phyloP scores from a whole-genome alignment of 2,888 invertebrate species.

The Cryptophagus acutangulus region DNA sequence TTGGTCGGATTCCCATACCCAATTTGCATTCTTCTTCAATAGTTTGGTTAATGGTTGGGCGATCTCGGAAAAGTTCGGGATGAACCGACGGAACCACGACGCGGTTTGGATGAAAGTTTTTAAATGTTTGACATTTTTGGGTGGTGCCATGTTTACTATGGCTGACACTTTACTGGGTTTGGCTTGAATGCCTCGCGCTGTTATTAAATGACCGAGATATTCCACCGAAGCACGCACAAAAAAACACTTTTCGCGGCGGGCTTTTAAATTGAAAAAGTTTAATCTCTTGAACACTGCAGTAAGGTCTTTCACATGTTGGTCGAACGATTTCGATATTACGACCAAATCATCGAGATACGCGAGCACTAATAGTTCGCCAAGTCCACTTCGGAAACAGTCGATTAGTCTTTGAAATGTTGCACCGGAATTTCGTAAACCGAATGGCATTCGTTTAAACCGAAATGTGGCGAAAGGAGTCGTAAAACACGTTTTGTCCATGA shows the following conservation, averaged over 20 bases:
- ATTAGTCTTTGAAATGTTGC: too few relatives aligned
- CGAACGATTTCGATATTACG: slow-evolving; percentile 26
- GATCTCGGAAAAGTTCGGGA: slow-evolving; percentile 20
- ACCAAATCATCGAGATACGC: slow-evolving; percentile 42
- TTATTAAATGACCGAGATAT: slow-evolving; percentile 22
- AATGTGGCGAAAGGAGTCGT: slow-evolving; percentile 33
- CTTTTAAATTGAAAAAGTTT: slow-evolving; percentile 19
- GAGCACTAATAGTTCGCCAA: too few relatives aligned
- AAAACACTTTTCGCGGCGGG: slow-evolving; percentile 24
- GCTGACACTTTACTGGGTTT: slow-evolving; percentile 17
- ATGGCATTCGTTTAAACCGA: slow-evolving; percentile 33
- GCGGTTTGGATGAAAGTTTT: slow-evolving; percentile 24
- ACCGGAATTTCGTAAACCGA: too few relatives aligned
- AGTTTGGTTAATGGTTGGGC: slow-evolving; percentile 22
- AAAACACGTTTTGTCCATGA: slow-evolving; percentile 9
- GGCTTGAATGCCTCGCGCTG: slow-evolving; percentile 22
- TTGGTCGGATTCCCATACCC: slow-evolving; percentile 17
- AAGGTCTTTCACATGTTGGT: slow-evolving; percentile 28
- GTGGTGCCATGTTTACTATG: slow-evolving; percentile 17
- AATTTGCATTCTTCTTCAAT: slow-evolving; percentile 16
- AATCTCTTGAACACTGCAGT: slow-evolving; percentile 26
- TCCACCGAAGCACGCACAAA: slow-evolving; percentile 21
- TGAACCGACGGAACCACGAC: slow-evolving; percentile 21
- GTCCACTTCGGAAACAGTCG: too few relatives aligned
- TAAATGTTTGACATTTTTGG: slow-evolving; percentile 20